Evolutionary conservation across 2,113 vertebrate species (phyloP).

Genomic region (Phrynocephalus versicolor): DNA sequence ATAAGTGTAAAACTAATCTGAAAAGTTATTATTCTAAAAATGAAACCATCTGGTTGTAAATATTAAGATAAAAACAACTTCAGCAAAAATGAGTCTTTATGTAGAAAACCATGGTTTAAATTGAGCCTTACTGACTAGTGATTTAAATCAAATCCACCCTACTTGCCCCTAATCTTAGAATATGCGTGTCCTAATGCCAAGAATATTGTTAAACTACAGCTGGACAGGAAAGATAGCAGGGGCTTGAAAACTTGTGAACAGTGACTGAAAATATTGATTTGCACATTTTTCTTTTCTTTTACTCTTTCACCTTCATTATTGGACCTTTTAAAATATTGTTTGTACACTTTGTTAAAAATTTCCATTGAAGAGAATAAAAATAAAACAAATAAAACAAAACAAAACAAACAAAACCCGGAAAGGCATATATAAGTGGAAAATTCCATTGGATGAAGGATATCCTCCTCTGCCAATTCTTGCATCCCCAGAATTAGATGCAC

Average conservation of each 20-base stretch:
- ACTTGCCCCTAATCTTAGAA: too few species aligned
- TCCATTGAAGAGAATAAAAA: too few species aligned
- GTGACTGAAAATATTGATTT: neutral
- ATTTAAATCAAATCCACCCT: too few species aligned
- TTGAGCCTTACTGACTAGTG: too few species aligned
- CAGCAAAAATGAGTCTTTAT: too few species aligned
- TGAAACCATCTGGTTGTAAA: too few species aligned
- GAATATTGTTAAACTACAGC: neutral
- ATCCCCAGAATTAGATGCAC: neutral
- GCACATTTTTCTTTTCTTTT: neutral
- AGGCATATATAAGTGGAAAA: constrained; percentile 63
- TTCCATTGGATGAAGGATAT: constrained; percentile 37
- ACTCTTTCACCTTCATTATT: neutral
- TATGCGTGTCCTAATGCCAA: neutral
- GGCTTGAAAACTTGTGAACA: neutral
- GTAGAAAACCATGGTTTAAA: too few species aligned
- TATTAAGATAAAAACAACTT: too few species aligned
- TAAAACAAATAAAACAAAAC: too few species aligned
- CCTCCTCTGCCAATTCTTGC: constrained; percentile 38
- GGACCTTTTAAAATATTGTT: neutral
- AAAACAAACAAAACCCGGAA: constrained; percentile 57
- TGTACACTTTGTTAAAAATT: constrained; percentile 48
- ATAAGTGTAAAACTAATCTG: too few species aligned
- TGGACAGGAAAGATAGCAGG: neutral
- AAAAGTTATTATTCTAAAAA: too few species aligned